Percentiles rank a stretch among this genome's conserved stretches.
Evolutionary conservation across 2,113 vertebrate genomes (phyloP).

Genomic region (Bambusicola thoracicus): DNA sequence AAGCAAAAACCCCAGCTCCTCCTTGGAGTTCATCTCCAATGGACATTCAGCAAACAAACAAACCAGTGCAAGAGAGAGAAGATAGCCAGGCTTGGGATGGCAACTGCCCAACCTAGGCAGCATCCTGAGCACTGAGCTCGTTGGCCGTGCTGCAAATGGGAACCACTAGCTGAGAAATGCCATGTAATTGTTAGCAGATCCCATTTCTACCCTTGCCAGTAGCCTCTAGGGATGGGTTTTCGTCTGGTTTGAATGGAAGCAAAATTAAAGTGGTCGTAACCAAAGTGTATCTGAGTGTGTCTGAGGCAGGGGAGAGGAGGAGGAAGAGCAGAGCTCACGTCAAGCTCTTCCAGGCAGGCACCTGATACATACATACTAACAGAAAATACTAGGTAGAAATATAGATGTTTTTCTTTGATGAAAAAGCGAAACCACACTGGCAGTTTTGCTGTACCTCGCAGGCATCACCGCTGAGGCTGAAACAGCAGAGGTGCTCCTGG

Average conservation of each 20-base stretch:
- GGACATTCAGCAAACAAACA: background rate
- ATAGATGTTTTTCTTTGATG: background rate
- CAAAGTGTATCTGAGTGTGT: background rate
- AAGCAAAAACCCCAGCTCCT: background rate
- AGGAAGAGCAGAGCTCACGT: fast-evolving
- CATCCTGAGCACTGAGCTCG: fast-evolving
- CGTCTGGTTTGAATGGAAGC: background rate
- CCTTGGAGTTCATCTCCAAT: background rate
- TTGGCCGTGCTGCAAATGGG: background rate
- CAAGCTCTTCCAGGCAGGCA: background rate
- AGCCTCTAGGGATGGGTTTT: background rate
- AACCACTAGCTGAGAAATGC: background rate
- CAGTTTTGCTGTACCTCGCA: background rate
- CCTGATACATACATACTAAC: fast-evolving
- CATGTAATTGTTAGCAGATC: background rate
- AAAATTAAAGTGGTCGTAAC: background rate
- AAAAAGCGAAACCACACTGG: background rate
- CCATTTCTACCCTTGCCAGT: background rate
- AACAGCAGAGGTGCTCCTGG: background rate
- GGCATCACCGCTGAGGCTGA: background rate
- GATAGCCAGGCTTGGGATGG: background rate
- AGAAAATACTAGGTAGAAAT: background rate
- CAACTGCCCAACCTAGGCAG: background rate
- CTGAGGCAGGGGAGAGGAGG: background rate
- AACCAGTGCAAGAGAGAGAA: background rate